Evolutionary conservation across 2,113 vertebrate genomes (phyloP), one percentile per base, ranked within the genome.

Genomic region (Phoxinus phoxinus): DNA sequence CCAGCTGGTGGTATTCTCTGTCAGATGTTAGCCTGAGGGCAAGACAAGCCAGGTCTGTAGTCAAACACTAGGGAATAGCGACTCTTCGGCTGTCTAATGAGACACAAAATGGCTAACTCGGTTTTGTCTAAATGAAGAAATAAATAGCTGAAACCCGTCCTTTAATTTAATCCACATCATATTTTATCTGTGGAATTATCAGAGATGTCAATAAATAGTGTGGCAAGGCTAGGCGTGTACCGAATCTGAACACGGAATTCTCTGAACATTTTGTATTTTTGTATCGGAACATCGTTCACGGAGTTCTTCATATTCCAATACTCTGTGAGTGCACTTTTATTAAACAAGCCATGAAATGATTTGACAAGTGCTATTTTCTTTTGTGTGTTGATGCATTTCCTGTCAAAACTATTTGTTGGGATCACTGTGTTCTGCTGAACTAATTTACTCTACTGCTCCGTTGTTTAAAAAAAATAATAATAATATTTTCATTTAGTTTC

Each of bases 21-120:
- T 86, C 84, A 84, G 81, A 86, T 74, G 74, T 69, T 83, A 17
- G 53, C 53, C 79, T 11, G 19, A 37, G 79, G 85, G 78, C 56
- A 73, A 81, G 56, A 74, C 63, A 81, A 25, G 51, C n/a, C 53
- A 75, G 67, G 65, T 32, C 69, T 81, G 25, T 63, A 53, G 37
- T 61, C 44, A 73, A 74, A 81, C 85, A 51, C 74, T 67, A 41
- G 35, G 37, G 73, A 27, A 78, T 71, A 53, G 53, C 23, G 13
- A 3, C 35, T 58, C 21, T 84, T 41, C 10, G 35, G 25, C 74
- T 85, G 84, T 72, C 69, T 71, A 81, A 65, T 86, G 75, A 84
- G 84, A 77, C 46, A 21, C 46, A 9, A 85, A 85, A 85, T 61
- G 37, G 72, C 35, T 37, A 87, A 73, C 25, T 65, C n/a, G 46